Evolutionary conservation across 2,113 vertebrate genomes (phyloP).

Genomic region (rat (Rattus norvegicus)): GRCr8 NC_086020.1:240967501-240968000

Average conservation of each 20-base stretch:
- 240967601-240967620: not conserved
- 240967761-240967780: not conserved
- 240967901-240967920: not conserved
- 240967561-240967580: no score
- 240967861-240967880: not conserved
- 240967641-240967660: not conserved
- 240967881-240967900: not conserved
- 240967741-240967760: not conserved
- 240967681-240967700: fast-evolving
- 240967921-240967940: not conserved
- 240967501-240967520: no score
- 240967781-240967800: not conserved
- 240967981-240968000: not conserved
- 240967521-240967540: not conserved
- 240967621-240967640: not conserved
- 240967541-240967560: no score
- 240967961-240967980: not conserved
- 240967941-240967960: not conserved
- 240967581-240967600: not conserved
- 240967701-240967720: not conserved
- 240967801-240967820: not conserved
- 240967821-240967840: not conserved
- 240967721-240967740: not conserved
- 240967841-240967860: not conserved
- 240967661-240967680: not conserved